Evolutionary conservation across 2,888 invertebrate genomes (phyloP), one percentile per base, ranked within the genome.

Genomic region (Erebia epiphron): DNA sequence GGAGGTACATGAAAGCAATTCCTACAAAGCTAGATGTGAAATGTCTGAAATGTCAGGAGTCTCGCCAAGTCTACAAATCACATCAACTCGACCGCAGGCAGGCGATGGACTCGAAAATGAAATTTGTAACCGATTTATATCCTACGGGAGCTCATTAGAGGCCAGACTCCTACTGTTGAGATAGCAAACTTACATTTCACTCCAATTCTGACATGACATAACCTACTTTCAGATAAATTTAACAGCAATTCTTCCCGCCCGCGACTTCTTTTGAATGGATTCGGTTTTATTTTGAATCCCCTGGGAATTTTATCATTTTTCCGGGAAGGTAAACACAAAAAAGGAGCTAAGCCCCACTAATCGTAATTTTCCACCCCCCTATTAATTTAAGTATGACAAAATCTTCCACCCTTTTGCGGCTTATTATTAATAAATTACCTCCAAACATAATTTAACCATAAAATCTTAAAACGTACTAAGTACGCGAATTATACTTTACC

Each of bases 71-170:
- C 60, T 41, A 60, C 78, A 79, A 77, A 77, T 78, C 79, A 77
- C 72, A 78, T 76, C 74, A 67, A 73, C 79, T 77, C 79, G 79
- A 80, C 78, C 75, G 79, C 72, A 77, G 78, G 77, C 79, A 78
- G 75, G 76, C 79, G 76, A 76, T 73, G 73, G 77, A 76, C 81
- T 86, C 83, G 35, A 83, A 86, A 87, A 87, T 81, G 82, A 83
- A 89, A 89, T 89, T 90, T 89, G 89, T 86, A 82, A 80, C 75
- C 83, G 83, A 85, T 86, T 87, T 86, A 86, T 87, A 83, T 85
- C 88, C 86, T 83, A 78, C 77, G 85, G 85, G 88, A 87, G 83
- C 85, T 83, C 85, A 88, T 90, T 88, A 89, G 83, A 2, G 75
- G 69, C 2, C 76, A 79, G 49, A 52, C 56, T 66, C 58, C 41